Percentiles rank a stretch among this genome's conserved stretches.
Evolutionary conservation across 2,888 invertebrate species (phyloP).

Genomic region (Dynastes maya): DNA sequence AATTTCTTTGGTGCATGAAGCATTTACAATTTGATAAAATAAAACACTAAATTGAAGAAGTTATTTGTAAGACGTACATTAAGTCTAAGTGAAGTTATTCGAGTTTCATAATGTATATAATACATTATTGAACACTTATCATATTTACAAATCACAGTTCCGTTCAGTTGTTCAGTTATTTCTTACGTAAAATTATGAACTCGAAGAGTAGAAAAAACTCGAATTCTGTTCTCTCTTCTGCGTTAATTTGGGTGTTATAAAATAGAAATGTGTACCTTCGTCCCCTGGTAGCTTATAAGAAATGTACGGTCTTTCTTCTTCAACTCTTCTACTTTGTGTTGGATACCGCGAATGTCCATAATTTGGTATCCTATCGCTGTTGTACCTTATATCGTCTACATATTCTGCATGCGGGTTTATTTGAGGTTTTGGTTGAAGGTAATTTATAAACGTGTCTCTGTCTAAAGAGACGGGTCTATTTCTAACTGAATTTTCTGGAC

Average conservation of each 20-base stretch:
- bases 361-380: constrained; percentile 50
- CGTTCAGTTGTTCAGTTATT: constrained; percentile 30
- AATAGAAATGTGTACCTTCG: constrained; percentile 85
- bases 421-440: constrained; percentile 72
- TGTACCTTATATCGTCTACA: constrained; percentile 66
- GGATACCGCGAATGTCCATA: constrained; percentile 56
- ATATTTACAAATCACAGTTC: constrained; percentile 37
- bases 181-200: background rate
- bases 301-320: constrained; percentile 78
- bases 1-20: constrained; percentile 37
- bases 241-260: constrained; percentile 81
- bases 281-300: constrained; percentile 84
- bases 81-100: background rate
- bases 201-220: constrained; percentile 54
- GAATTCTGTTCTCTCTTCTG: constrained; percentile 66
- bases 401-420: constrained; percentile 76
- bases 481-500: constrained; percentile 44
- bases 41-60: background rate
- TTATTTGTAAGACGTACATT: background rate
- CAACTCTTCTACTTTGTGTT: constrained; percentile 24
- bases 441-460: constrained; percentile 82
- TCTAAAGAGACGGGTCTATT: constrained; percentile 71
- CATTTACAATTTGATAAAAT: constrained; percentile 1
- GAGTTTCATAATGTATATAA: constrained; percentile 5
- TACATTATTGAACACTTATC: background rate